Base-by-base conservation (phyloP, 2,888 invertebrate species). In the Melanotus villosus region DNA sequence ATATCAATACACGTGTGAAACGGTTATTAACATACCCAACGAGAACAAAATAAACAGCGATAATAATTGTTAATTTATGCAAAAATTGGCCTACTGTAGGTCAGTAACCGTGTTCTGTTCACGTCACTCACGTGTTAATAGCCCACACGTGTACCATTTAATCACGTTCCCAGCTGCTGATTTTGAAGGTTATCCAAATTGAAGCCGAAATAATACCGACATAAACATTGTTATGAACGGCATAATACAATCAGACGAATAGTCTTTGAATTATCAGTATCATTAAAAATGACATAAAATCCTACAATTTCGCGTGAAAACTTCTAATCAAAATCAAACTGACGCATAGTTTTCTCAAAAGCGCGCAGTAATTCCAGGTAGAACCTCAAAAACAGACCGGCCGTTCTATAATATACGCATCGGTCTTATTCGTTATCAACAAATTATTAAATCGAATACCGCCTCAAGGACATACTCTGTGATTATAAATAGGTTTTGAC, bases 381-480 rank as follows among this genome's bases (percentile, higher is more conserved):
- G 7, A 14, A 16, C 18, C 2, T 1, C 4, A 41, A 14, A 41
- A 41, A 41, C 12, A 41, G 3, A 41, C 18, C 1, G 9, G 2
- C 1, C n/a, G 5, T 12, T 34, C 3, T 50, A n/a, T 14, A 10
- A 14, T 23, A 26, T 26, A 32, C 32, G n/a, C 18, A 52, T 52
- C 32, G n/a, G 18, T 26, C 26, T 16, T 30, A 32, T 32, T 30
- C 14, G 36, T 67, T 45, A 52, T 34, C 43, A 67, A 43, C 41
- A 66, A 34, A 65, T 50, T 65, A 58, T 43, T 50, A 30, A 63
- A 45, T 68, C 38, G 52, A 26, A 26, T 50, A 45, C 56, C 43
- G 54, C 14, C 38, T 36, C 67, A 68, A 68, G 67, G 67, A 54
- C 67, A 56, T 7, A 10, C 36, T 19, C 12, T 34, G 14, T 32